Percentiles rank a stretch among this genome's conserved stretches.
Evolutionary conservation across 2,113 vertebrate species (phyloP).

Genomic region (Ochotona curzoniae): DNA sequence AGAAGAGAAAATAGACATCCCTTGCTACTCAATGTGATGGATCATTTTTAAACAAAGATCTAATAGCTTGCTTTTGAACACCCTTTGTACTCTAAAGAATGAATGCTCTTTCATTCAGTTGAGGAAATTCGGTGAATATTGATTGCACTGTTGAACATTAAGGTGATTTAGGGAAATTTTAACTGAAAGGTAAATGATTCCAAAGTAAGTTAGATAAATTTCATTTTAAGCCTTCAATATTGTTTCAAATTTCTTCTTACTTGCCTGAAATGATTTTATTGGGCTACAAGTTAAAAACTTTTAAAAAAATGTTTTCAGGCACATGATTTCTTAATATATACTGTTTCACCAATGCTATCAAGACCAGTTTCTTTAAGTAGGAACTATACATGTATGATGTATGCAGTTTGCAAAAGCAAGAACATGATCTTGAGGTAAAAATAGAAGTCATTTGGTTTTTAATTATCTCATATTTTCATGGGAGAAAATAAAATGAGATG

Average conservation of each 20-base stretch:
- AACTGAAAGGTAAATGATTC: too few species aligned
- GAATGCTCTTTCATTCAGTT: background rate
- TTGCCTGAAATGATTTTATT: background rate
- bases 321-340: background rate
- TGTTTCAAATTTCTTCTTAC: background rate
- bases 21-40: background rate
- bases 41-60: background rate
- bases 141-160: background rate
- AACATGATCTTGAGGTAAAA: background rate
- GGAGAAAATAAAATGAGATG: background rate
- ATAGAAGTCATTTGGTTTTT: background rate
- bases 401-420: background rate
- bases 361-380: background rate
- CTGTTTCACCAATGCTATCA: background rate
- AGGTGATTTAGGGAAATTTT: background rate
- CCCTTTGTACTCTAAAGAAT: background rate
- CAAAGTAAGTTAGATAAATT: background rate
- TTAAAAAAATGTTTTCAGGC: background rate
- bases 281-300: background rate
- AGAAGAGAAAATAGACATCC: background rate
- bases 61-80: background rate
- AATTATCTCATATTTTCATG: background rate
- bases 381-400: background rate
- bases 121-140: background rate
- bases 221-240: background rate